Evolutionary conservation across 1,140 invertebrate species (phyloP).

Genomic region (Platorchestia sp.): DNA sequence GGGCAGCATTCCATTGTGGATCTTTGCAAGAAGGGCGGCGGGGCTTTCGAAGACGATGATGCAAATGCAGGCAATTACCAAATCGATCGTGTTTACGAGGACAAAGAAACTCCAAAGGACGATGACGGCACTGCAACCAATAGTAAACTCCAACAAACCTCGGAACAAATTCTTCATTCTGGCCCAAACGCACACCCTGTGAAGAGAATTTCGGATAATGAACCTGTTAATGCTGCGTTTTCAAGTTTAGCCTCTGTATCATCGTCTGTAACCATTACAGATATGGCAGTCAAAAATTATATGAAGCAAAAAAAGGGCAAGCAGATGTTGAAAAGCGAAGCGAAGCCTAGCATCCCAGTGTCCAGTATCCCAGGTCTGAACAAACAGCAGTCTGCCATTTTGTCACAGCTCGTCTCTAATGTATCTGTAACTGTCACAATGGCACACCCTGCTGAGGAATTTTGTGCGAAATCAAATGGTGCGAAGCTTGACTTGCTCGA

Average conservation of each 20-base stretch:
- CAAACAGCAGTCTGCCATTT: neutral
- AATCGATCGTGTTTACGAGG: neutral
- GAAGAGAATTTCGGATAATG: neutral
- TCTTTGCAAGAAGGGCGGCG: neutral
- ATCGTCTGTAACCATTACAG: constrained; percentile 31
- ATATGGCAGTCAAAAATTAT: neutral
- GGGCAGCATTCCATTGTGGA: neutral
- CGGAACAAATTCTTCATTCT: neutral
- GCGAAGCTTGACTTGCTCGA: neutral
- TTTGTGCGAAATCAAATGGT: neutral
- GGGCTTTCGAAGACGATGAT: neutral
- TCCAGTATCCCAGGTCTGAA: neutral
- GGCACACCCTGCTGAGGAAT: neutral
- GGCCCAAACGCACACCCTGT: neutral
- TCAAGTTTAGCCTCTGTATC: neutral
- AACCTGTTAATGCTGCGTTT: neutral
- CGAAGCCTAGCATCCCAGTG: neutral
- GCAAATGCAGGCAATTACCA: neutral
- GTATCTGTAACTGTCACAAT: constrained; percentile 1
- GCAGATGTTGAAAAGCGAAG: neutral
- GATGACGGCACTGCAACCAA: neutral
- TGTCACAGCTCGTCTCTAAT: constrained; percentile 16
- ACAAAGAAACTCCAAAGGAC: neutral
- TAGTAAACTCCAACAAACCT: neutral
- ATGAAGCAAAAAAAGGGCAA: neutral